These are phyloP conservation scores for Tenualosa ilisha DNA, from an alignment of 2,797 vertebrate species.

Conservation along the genomic window DNA sequence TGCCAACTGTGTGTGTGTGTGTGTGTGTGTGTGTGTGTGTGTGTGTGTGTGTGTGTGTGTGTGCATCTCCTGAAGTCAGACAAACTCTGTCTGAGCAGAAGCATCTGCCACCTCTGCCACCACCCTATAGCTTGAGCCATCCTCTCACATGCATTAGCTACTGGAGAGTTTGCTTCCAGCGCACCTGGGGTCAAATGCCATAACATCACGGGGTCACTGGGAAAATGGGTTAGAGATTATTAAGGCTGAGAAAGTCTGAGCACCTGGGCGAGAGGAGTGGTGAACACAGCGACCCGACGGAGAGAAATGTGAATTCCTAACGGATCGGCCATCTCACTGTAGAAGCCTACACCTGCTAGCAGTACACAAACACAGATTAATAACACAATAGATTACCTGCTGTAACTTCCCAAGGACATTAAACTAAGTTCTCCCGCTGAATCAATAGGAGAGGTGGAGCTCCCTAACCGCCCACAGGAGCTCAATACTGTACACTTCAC, in stretches of 20 bases:
- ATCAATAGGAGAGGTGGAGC: slow-evolving; percentile 72
- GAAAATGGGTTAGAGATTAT: slow-evolving; percentile 57
- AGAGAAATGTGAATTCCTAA: slow-evolving; percentile 57
- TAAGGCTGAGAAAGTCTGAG: slow-evolving; percentile 53
- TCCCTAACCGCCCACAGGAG: slow-evolving; percentile 60
- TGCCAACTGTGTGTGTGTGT: neutral
- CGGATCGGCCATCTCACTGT: slow-evolving; percentile 64
- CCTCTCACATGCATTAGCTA: neutral
- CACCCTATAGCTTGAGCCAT: neutral
- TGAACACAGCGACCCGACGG: slow-evolving; percentile 34
- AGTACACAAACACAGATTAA: slow-evolving; percentile 65
- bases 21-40: neutral
- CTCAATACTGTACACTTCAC: slow-evolving; percentile 75
- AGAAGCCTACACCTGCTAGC: slow-evolving; percentile 46
- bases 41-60: neutral
- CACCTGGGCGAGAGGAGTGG: slow-evolving; percentile 47
- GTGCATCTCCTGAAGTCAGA: neutral
- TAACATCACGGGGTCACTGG: slow-evolving; percentile 59
- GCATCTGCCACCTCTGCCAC: neutral
- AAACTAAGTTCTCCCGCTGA: slow-evolving; percentile 67
- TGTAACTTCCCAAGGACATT: slow-evolving; percentile 74
- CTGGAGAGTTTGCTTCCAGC: slow-evolving; percentile 36
- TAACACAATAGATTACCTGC: slow-evolving; percentile 78
- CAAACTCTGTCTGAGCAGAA: neutral
- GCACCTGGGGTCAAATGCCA: slow-evolving; percentile 55